Evolutionary conservation across 2,888 invertebrate species (phyloP).

Genomic region (Apotomis turbidana): DNA sequence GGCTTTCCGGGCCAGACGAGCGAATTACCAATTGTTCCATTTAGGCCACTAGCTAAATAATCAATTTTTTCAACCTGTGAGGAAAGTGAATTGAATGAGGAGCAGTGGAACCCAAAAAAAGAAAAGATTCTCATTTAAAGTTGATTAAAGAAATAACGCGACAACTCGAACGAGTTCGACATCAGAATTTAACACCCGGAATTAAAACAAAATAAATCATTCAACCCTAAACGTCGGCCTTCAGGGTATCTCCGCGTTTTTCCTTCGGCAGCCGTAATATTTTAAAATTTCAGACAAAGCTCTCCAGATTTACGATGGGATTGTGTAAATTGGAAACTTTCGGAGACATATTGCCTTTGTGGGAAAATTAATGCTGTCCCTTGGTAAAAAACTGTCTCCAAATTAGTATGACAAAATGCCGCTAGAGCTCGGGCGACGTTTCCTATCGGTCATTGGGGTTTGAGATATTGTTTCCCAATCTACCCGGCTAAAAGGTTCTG

Average conservation of each 20-base stretch:
- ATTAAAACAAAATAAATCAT: constrained; percentile 60
- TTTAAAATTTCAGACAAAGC: constrained; percentile 72
- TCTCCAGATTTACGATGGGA: constrained; percentile 69
- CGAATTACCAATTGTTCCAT: too few species aligned
- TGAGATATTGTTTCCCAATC: constrained; percentile 49
- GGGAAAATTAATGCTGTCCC: constrained; percentile 56
- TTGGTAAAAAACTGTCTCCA: constrained; percentile 35
- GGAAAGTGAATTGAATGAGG: too few species aligned
- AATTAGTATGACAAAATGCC: constrained; percentile 44
- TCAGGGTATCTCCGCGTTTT: constrained; percentile 52
- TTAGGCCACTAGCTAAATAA: too few species aligned
- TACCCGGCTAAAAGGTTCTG: constrained; percentile 36
- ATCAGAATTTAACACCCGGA: constrained; percentile 27
- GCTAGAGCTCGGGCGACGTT: constrained; percentile 28
- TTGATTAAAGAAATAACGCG: neutral
- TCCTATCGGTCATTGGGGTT: constrained; percentile 50
- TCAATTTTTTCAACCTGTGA: too few species aligned
- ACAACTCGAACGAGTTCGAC: neutral
- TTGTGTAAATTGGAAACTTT: constrained; percentile 76
- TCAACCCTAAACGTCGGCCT: constrained; percentile 61
- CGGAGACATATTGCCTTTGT: constrained; percentile 65
- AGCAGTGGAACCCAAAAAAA: too few species aligned
- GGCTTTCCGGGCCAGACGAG: too few species aligned
- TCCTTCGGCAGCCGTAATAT: constrained; percentile 60
- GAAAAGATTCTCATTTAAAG: neutral